Evolutionary conservation across 1,140 invertebrate genomes (phyloP).

Genomic region (Galleria mellonella): DNA sequence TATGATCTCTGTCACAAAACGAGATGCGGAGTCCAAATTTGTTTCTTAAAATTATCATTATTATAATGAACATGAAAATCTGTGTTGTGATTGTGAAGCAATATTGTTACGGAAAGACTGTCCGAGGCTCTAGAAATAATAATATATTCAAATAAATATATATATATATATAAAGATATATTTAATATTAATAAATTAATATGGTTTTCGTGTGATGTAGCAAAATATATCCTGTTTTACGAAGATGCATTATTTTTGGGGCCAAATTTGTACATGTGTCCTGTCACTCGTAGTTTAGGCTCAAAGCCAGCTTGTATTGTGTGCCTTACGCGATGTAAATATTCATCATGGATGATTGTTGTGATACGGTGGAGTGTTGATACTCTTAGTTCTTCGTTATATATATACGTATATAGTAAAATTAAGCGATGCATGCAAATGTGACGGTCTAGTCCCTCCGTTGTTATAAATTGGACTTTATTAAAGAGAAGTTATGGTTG

Average conservation of each 20-base stretch:
- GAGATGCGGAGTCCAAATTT: neutral
- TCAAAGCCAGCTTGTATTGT: slow-evolving; percentile 44
- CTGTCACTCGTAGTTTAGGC: slow-evolving; percentile 23
- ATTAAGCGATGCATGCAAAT: slow-evolving; percentile 18
- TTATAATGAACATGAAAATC: neutral
- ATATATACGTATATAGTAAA: too few species aligned
- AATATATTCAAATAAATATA: slow-evolving; percentile 15
- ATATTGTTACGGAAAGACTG: slow-evolving; percentile 48
- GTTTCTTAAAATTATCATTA: too few species aligned
- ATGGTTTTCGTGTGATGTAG: slow-evolving; percentile 19
- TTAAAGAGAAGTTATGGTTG: slow-evolving; percentile 5
- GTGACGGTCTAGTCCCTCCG: slow-evolving; percentile 37
- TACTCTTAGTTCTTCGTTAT: slow-evolving; percentile 30
- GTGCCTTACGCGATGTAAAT: slow-evolving; percentile 56
- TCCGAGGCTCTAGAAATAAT: slow-evolving; percentile 42
- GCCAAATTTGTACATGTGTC: slow-evolving; percentile 47
- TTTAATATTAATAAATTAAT: slow-evolving; percentile 7
- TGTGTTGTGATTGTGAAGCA: slow-evolving; percentile 32
- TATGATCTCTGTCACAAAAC: slow-evolving; percentile 9
- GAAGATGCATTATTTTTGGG: slow-evolving; percentile 44
- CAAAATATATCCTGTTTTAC: slow-evolving; percentile 12
- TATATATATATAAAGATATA: slow-evolving; percentile 6
- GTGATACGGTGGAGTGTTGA: slow-evolving; percentile 47
- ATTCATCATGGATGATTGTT: slow-evolving; percentile 59
- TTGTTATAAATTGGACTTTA: slow-evolving; percentile 22